Conservation (phyloP, 2,797 vertebrate genomes). For the Fistularia commersonii region DNA sequence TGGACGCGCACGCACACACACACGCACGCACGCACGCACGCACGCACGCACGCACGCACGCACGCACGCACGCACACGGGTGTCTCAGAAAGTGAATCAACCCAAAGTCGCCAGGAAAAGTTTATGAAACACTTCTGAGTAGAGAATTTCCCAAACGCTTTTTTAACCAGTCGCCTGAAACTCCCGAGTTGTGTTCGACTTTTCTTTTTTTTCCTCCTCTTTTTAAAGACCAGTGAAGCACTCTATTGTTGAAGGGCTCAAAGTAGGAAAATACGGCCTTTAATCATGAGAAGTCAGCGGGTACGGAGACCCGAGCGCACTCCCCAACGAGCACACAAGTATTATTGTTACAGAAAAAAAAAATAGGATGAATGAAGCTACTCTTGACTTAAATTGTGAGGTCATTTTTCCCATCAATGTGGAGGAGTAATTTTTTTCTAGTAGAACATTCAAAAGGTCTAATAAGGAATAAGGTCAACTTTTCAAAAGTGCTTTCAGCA, state of each 20-base stretch:
- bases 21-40: no score
- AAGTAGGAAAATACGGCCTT: slow-evolving; percentile 21
- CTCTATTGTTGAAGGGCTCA: slow-evolving; percentile 31
- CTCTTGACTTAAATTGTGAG: slow-evolving; percentile 7
- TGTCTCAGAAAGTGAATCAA: slow-evolving; percentile 5
- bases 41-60: no score
- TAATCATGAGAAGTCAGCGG: slow-evolving; percentile 22
- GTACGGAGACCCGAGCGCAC: slow-evolving; percentile 7
- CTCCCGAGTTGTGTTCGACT: no score
- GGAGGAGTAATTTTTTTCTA: no score
- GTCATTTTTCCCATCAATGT: slow-evolving; percentile 11
- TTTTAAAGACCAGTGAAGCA: no score
- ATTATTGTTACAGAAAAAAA: slow-evolving; percentile 22
- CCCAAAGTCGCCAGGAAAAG: slow-evolving; percentile 53
- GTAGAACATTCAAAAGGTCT: no score
- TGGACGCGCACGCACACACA: no score
- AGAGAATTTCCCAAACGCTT: slow-evolving; percentile 6
- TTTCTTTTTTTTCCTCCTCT: no score
- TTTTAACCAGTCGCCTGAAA: no score
- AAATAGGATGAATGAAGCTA: no score
- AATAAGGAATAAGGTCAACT: no score
- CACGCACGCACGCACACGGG: slow-evolving; percentile 4
- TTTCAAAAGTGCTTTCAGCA: no score
- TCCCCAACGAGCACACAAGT: slow-evolving; percentile 13
- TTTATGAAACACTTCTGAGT: slow-evolving; percentile 21